Base-by-base conservation (phyloP, 2,888 invertebrate genomes). In the Tachina grossa region DNA sequence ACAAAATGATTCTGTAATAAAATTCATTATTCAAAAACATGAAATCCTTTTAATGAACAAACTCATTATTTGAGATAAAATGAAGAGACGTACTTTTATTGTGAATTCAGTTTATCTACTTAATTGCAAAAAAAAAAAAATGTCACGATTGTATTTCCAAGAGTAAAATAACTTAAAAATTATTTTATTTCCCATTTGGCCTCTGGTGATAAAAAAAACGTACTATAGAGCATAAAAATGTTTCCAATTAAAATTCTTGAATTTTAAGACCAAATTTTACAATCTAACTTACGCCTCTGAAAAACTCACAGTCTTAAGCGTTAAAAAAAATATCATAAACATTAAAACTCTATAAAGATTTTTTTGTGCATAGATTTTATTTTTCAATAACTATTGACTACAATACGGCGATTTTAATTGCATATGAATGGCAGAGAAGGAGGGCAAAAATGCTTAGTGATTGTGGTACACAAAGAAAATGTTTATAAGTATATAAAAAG, bases 201-300 rank as follows among this genome's bases (percentile, higher is more conserved):
- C 57, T 65, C 22, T n/a, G 63, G 76, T n/a, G 57, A 72, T 66
- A 59, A 76, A 66, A 77, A 66, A 45, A 16, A 3, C 31, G 8
- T 31, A 31, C 31, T 31, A 13, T 43, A 68, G 59, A 83, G 66
- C 59, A 71, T 72, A 59, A 83, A 82, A 83, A 51, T 39, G 47
- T 83, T 78, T 78, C 78, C 85, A 85, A 85, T 85, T 85, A 85
- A 82, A 85, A 82, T 85, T 85, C 85, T 69, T 78, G 49, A n/a
- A 69, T 57, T 66, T 85, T 82, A 75, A 77, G 77, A 78, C 77
- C 66, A 71, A 76, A 78, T 71, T 83, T 74, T 72, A 78, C 77
- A 83, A 57, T 72, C 43, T 72, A 78, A 83, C 53, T 78, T 78
- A 83, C 75, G 75, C 81, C 75, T 81, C 75, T 81, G 53, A 81